phyloP scores from a whole-genome alignment of 2,113 vertebrate species.

The Colinus virginianus region DNA sequence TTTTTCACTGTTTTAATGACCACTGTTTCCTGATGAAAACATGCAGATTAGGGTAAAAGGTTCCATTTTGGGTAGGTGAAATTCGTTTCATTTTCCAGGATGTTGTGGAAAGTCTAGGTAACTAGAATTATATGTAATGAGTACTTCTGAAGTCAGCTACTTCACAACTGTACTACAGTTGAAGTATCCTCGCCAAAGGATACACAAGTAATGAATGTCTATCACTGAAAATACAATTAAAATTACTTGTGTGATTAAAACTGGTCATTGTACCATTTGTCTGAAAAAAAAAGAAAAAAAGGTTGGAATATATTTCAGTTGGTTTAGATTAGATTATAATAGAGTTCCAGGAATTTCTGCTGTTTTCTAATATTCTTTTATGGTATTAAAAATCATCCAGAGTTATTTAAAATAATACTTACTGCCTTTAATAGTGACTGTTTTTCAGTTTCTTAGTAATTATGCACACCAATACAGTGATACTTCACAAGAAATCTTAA shows the following conservation, averaged over 20 bases:
- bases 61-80: background rate
- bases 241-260: background rate
- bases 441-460: constrained; percentile 50
- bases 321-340: background rate
- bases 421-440: background rate
- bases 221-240: background rate
- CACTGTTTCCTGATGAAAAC: background rate
- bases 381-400: background rate
- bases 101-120: background rate
- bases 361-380: background rate
- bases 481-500: constrained; percentile 36
- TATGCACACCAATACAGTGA: background rate
- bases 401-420: constrained; percentile 17
- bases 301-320: background rate
- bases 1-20: background rate
- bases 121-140: background rate
- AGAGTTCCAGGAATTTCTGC: background rate
- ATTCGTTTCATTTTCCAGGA: background rate
- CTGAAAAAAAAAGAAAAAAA: background rate
- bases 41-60: background rate
- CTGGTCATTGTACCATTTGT: background rate
- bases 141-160: background rate
- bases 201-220: background rate
- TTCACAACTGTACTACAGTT: background rate
- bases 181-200: background rate